These are phyloP conservation scores for Drosophila mercatorum DNA, from an alignment of 2,888 invertebrate species.

Conservation along the genomic window DNA sequence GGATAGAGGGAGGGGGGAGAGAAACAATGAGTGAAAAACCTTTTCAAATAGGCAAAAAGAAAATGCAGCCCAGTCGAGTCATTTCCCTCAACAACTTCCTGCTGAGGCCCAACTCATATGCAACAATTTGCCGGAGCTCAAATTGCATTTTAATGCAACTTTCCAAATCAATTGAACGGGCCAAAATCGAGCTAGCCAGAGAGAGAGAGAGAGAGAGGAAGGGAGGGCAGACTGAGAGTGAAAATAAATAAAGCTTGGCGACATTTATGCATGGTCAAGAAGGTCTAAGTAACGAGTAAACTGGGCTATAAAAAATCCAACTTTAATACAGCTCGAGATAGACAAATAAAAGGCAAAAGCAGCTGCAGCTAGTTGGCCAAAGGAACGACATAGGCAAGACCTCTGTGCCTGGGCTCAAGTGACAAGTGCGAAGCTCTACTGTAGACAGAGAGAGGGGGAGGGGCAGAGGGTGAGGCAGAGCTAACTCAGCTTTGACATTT, in stretches of 20 bases:
- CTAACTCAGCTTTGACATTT: slow-evolving; percentile 62
- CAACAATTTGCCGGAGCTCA: slow-evolving; percentile 46
- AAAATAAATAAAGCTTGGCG: slow-evolving; percentile 68
- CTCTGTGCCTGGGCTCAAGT: slow-evolving; percentile 72
- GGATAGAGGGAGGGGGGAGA: background rate
- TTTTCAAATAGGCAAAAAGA: slow-evolving; percentile 11
- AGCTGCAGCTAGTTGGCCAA: slow-evolving; percentile 4
- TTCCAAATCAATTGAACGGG: slow-evolving; percentile 72
- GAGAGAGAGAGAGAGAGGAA: background rate
- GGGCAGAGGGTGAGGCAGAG: background rate
- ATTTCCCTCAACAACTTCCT: slow-evolving; percentile 51
- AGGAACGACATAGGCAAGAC: slow-evolving; percentile 47
- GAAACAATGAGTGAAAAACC: slow-evolving; percentile 10
- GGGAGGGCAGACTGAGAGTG: background rate
- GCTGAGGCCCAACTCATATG: slow-evolving; percentile 31
- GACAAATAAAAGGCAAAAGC: slow-evolving; percentile 63
- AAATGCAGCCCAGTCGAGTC: slow-evolving; percentile 53
- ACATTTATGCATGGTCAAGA: slow-evolving; percentile 71
- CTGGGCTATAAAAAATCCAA: slow-evolving; percentile 73
- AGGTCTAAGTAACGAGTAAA: slow-evolving; percentile 67
- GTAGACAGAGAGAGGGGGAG: background rate
- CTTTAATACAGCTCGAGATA: slow-evolving; percentile 74
- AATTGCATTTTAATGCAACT: slow-evolving; percentile 80
- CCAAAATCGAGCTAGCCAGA: background rate
- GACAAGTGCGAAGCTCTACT: slow-evolving; percentile 65